Percentiles rank a stretch among this genome's conserved stretches.
phyloP scores from a whole-genome alignment of 2,113 vertebrate species.

The Capreolus pygargus region DNA sequence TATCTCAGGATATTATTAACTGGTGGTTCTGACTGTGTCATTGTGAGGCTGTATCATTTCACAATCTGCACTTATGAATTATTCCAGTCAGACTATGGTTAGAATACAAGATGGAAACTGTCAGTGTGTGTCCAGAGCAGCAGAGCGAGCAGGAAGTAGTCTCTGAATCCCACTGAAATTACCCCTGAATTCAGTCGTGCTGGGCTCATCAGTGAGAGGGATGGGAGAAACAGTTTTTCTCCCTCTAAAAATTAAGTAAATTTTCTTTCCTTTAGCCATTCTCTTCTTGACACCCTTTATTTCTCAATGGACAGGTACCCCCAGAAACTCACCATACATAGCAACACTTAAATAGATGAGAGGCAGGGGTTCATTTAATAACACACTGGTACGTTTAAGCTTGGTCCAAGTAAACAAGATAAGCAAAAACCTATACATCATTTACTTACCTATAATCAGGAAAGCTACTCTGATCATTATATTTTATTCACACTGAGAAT shows the following conservation, averaged over 20 bases:
- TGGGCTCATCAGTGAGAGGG: neutral
- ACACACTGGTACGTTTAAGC: neutral
- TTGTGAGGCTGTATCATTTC: neutral
- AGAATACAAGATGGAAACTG: neutral
- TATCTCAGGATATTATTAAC: neutral
- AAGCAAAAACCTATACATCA: conserved; percentile 18
- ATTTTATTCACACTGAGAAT: neutral
- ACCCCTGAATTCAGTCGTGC: neutral
- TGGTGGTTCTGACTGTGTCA: neutral
- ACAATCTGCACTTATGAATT: neutral
- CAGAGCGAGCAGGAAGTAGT: neutral
- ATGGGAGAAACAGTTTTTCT: neutral
- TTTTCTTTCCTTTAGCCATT: neutral
- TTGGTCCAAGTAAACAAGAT: neutral
- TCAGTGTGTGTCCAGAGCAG: neutral
- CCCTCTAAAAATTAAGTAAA: neutral
- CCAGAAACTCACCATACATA: neutral
- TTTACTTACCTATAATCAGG: neutral
- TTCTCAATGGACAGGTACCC: neutral
- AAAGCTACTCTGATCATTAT: neutral
- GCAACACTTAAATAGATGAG: neutral
- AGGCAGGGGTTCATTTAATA: neutral
- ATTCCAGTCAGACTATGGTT: neutral
- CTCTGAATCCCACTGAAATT: neutral
- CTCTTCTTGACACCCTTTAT: neutral